Evolutionary conservation across 2,888 invertebrate species (phyloP), one percentile per base, ranked within the genome.

Genomic region (Junonia oenone): DNA sequence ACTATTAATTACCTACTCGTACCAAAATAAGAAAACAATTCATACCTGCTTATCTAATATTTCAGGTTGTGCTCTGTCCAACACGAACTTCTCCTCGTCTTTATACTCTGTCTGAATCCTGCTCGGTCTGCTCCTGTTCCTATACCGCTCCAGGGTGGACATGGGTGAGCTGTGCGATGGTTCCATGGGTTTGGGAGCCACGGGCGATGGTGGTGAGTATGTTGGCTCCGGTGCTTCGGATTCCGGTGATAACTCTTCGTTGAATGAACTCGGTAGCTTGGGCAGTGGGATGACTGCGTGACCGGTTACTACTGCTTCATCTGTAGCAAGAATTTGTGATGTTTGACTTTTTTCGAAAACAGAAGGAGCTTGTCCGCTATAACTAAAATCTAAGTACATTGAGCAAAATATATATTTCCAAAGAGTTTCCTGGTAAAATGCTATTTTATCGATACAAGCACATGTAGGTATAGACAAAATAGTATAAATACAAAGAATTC

Each of bases 41-140:
- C 22, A 22, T 58, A 89, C 91, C 83, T 90, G 90, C 63, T 91
- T 91, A 68, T 89, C 88, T 63, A 91, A 79, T 63, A 80, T 85
- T 67, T 93, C 93, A 26, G 91, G 91, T 66, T 91, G 91, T 57
- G 92, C 91, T 62, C 91, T 86, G 87, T 96, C 93, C 87, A 94
- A 88, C 78, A 94, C 92, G 72, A 94, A 92, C 88, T 95, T 91
- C 88, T 93, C 93, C 84, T 96, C 93, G 78, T 87, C 77, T 57
- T 72, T 78, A 51, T 72, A 77, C 43, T 79, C 86, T n/a, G n/a
- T 80, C 58, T 83, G 81, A 51, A 89, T 87, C 68, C 83, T 75
- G 19, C 71, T 75, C 0, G 89, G 83, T 60, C 90, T 76, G 60
- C 75, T 87, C 51, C 83, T 80, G 27, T 77, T 88, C 56, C 91